Evolutionary conservation across 2,113 vertebrate species (phyloP).

Genomic region (Pterophyllum scalare): DNA sequence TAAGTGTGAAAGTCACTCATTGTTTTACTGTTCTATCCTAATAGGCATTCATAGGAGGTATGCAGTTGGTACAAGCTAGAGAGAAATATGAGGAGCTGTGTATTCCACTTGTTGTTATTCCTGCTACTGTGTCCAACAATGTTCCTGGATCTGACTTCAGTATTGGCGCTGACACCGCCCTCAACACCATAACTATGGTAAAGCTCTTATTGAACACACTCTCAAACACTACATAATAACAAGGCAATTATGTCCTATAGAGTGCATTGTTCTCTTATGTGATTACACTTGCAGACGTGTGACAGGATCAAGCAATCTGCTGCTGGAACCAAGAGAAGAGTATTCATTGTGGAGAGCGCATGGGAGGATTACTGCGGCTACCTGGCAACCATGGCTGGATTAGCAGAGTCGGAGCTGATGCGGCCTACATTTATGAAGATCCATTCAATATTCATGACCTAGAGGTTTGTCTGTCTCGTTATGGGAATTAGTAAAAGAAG

Average conservation of each 20-base stretch:
- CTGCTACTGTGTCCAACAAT: slow-evolving; percentile 93
- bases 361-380: slow-evolving; percentile 98
- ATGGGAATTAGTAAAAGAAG: not conserved
- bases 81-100: slow-evolving; percentile 90
- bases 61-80: slow-evolving; percentile 87
- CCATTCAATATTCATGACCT: slow-evolving; percentile 88
- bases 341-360: slow-evolving; percentile 95
- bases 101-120: slow-evolving; percentile 88
- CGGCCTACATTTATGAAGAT: slow-evolving; percentile 93
- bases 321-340: slow-evolving; percentile 92
- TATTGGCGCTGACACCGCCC: slow-evolving; percentile 88
- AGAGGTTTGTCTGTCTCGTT: slow-evolving; percentile 79
- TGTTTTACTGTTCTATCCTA: not conserved
- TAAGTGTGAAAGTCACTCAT: not conserved
- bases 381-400: slow-evolving; percentile 92
- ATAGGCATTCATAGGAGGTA: slow-evolving; percentile 85
- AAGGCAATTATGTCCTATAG: not conserved
- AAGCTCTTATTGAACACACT: not conserved
- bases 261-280: not conserved
- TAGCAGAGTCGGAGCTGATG: slow-evolving; percentile 91
- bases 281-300: slow-evolving; percentile 81
- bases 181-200: slow-evolving; percentile 88
- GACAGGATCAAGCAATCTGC: slow-evolving; percentile 97
- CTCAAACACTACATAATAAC: not conserved
- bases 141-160: slow-evolving; percentile 92